Evolutionary conservation across 2,797 vertebrate genomes (phyloP), one percentile per base, ranked within the genome.

Genomic region (Dendrocincla tyrannina): DNA sequence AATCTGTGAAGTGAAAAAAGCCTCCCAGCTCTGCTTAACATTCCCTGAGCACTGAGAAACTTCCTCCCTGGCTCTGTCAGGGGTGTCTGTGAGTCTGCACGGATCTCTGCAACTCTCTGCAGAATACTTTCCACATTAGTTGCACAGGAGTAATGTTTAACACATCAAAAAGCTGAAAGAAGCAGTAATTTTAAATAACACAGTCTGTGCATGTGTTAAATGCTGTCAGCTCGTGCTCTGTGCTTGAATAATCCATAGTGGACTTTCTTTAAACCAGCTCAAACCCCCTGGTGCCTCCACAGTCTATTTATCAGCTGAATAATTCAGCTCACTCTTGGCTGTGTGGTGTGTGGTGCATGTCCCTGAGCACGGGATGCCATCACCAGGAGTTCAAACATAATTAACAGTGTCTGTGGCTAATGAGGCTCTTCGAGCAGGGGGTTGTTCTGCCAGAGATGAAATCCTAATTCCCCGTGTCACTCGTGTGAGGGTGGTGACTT

Each of bases 361-460:
- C 88, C 39, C 69, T 28, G 60, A 83, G 77, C 89, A 52, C 1
- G 18, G n/a, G 49, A 37, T 37, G 85, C 46, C 33, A 9, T 28
- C 70, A 15, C 58, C 59, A 35, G 82, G 77, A 93, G 46, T 74
- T 89, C 62, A 72, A 69, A 50, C 20, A 39, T 59, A 83, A 62
- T 94, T 92, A 94, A 55, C 77, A 50, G 35, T 58, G 76, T 75
- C 83, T 46, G 32, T 46, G 33, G 85, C 66, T 96, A 95, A 96
- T 53, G 59, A 94, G 91, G 63, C 44, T 84, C 60, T 70, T 87
- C 30, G 60, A 52, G 78, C 88, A 86, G 49, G 2, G 5, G 28
- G 18, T 68, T 86, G 46, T 53, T 89, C 33, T 68, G 23, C 42
- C 74, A 49, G 33, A 25, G 55, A 28, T 33, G 56, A 74, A 77